Conservation (phyloP, 2,797 vertebrate species). For the Pangasius krempfi region DNA sequence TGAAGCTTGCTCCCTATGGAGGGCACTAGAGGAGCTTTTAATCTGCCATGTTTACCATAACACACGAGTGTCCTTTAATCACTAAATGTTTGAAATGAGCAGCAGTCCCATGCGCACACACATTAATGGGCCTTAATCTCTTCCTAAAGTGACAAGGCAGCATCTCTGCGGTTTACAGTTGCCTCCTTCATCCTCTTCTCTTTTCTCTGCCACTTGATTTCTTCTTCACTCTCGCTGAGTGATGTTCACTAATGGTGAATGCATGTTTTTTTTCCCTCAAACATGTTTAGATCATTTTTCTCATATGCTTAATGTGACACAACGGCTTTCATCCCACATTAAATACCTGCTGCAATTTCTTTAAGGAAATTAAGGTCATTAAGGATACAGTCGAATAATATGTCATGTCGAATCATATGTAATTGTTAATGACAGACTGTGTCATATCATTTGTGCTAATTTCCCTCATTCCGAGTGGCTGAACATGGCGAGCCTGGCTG, state of each 20-base stretch:
- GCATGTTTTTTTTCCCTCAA: constrained; percentile 62
- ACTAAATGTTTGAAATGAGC: constrained; percentile 76
- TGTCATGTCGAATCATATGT: constrained; percentile 66
- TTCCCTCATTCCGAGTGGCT: constrained; percentile 71
- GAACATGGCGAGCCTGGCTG: constrained; percentile 65
- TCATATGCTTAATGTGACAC: constrained; percentile 55
- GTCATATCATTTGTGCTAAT: constrained; percentile 79
- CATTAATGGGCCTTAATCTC: constrained; percentile 75
- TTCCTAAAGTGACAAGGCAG: constrained; percentile 76
- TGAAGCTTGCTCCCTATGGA: constrained; percentile 22
- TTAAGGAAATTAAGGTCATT: constrained; percentile 69
- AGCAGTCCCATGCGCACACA: constrained; percentile 56
- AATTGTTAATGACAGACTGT: constrained; percentile 76
- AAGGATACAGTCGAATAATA: constrained; percentile 65
- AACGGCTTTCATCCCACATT: constrained; percentile 72
- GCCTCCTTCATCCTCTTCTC: constrained; percentile 57
- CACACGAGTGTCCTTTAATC: constrained; percentile 66
- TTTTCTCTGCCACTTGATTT: constrained; percentile 60
- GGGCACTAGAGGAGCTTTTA: constrained; percentile 35
- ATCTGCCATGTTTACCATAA: constrained; percentile 51
- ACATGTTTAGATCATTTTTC: constrained; percentile 73
- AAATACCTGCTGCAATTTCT: constrained; percentile 74
- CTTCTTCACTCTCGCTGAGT: constrained; percentile 49
- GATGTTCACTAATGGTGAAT: constrained; percentile 59
- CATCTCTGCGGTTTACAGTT: constrained; percentile 69